A percentile compares a stretch with the other conserved stretches of the same genome.
phyloP scores from a whole-genome alignment of 2,113 vertebrate species.

The Leptosomus discolor region DNA sequence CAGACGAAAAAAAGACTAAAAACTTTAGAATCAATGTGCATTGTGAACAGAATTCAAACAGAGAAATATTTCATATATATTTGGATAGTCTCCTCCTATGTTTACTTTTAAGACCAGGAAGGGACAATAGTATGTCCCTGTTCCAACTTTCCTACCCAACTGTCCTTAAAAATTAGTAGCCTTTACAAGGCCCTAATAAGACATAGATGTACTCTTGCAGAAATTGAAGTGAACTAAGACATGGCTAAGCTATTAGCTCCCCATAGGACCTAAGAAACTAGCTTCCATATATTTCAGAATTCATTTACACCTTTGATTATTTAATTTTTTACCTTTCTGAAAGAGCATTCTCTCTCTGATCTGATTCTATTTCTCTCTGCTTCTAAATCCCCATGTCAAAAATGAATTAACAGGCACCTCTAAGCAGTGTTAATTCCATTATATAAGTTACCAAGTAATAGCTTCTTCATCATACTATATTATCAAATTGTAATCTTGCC shows the following conservation, averaged over 20 bases:
- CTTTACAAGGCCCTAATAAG: neutral
- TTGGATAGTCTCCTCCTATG: neutral
- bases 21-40: neutral
- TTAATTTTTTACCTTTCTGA: neutral
- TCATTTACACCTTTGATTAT: neutral
- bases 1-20: neutral
- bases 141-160: neutral
- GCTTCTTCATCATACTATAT: neutral
- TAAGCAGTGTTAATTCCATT: neutral
- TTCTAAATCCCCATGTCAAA: neutral
- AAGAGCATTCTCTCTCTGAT: neutral
- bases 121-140: neutral
- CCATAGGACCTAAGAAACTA: neutral
- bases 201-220: neutral
- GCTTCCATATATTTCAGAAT: neutral
- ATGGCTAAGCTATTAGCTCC: neutral
- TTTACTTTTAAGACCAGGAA: neutral
- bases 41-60: neutral
- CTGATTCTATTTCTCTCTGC: neutral
- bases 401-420: neutral
- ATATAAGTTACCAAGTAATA: neutral
- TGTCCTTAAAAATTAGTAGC: neutral
- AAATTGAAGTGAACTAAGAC: neutral
- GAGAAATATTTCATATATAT: neutral
- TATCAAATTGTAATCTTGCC: neutral